phyloP scores from a whole-genome alignment of 2,797 vertebrate genomes.

The Acanthurus leucopareius region DNA sequence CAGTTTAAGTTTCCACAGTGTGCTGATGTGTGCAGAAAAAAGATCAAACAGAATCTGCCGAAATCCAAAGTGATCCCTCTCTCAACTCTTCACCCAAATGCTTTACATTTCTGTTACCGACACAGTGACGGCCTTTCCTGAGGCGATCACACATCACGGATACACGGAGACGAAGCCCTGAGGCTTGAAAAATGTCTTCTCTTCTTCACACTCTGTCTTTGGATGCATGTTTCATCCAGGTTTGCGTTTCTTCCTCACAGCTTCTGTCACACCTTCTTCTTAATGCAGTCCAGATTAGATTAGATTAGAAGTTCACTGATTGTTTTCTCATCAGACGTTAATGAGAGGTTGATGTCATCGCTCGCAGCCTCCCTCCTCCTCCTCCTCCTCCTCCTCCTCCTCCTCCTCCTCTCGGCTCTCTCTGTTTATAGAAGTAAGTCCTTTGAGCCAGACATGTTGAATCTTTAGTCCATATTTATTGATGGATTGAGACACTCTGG shows the following conservation, averaged over 20 bases:
- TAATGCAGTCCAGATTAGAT: slow-evolving; percentile 16
- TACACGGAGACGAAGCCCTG: slow-evolving; percentile 37
- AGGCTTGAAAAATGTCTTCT: slow-evolving; percentile 1
- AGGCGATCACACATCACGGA: slow-evolving; percentile 28
- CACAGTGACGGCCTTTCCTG: slow-evolving; percentile 43
- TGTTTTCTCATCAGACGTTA: slow-evolving; percentile 22
- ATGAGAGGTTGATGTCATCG: slow-evolving; percentile 16
- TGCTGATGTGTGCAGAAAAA: slow-evolving; percentile 23
- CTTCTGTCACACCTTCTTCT: neutral
- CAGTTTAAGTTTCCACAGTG: slow-evolving; percentile 11
- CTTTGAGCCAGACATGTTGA: neutral
- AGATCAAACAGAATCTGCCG: slow-evolving; percentile 21
- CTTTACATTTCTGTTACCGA: slow-evolving; percentile 52
- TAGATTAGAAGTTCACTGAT: slow-evolving; percentile 9
- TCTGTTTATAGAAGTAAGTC: neutral
- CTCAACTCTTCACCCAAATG: slow-evolving; percentile 13
- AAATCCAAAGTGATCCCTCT: slow-evolving; percentile 5
- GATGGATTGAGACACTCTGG: neutral
- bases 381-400: neutral
- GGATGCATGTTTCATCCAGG: neutral
- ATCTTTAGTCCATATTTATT: neutral
- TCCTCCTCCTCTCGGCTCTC: neutral
- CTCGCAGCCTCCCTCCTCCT: slow-evolving; percentile 3
- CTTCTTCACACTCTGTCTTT: neutral
- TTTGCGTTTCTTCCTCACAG: neutral